Base-by-base conservation (phyloP, 2,888 invertebrate species). In the Melanophora roralis region DNA sequence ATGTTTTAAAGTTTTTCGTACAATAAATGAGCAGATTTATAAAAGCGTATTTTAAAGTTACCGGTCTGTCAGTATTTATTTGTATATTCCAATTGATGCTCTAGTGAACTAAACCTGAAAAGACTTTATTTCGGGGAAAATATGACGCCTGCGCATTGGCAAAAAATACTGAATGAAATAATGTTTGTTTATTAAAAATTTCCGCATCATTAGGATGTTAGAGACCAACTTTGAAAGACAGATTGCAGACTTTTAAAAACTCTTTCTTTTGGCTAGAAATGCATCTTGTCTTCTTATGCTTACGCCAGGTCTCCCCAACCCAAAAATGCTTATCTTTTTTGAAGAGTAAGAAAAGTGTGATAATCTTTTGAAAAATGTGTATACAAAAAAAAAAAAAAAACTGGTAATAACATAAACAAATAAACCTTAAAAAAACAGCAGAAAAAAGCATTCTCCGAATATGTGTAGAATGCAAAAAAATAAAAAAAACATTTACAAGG, bases 111-210 rank as follows among this genome's bases (percentile, higher is more conserved):
- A 23, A 43, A 32, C 49, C 57, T 40, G 36, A 45, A 60, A 19
- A 55, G 51, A 49, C 23, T 49, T 43, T 2, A 36, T 5, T 55
- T 62, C n/a, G n/a, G 16, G 5, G 34, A 3, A 23, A 59, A 38
- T 55, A 51, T 49, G 59, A 68, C 81, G 80, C 80, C 23, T 81
- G 83, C 83, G 83, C 82, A 16, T 0, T 59, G n/a, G 8, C 12
- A 40, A 36, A 36, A 32, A 19, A 32, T 21, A 27, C n/a, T 21
- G 38, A 64, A 27, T 27, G 49, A 76, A 57, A 75, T 64, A 21
- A 27, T 53, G 19, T 82, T 84, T 82, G 81, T 82, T 83, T 83
- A 82, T 84, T 82, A 72, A 74, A 84, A 78, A 80, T 82, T 82
- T 83, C 82, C 81, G 82, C 83, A 84, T 83, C 82, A 83, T 83